These are phyloP conservation scores for Dicyrtoma fusca DNA, from an alignment of 2,888 invertebrate genomes.

Conservation along the genomic window DNA sequence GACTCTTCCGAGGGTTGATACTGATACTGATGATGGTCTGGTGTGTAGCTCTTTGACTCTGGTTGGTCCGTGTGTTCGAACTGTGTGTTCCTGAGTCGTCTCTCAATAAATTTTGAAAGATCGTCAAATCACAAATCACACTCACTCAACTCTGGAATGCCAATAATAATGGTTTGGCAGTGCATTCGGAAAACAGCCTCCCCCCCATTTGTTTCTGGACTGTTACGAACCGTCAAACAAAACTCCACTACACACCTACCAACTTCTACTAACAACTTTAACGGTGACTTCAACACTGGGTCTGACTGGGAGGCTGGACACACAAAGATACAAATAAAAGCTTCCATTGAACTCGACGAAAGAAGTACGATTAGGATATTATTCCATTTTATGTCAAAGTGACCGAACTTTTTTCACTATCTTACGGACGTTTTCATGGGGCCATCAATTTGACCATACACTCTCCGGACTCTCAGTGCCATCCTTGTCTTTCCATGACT, in stretches of 20 bases:
- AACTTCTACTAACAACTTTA: not conserved
- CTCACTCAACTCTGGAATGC: constrained; percentile 26
- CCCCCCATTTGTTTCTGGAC: constrained; percentile 24
- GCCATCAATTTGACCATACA: too few species aligned
- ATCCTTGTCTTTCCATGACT: too few species aligned
- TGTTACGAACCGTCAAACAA: not conserved
- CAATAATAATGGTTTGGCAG: constrained; percentile 10
- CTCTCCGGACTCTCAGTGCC: too few species aligned
- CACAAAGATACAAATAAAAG: too few species aligned
- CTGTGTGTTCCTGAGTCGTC: not conserved
- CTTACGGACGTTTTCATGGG: too few species aligned
- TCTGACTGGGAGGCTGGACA: not conserved
- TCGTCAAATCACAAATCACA: constrained; percentile 26
- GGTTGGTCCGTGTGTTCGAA: too few species aligned
- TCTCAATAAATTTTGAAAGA: not conserved
- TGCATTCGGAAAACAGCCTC: not conserved
- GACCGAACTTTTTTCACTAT: constrained; percentile 3
- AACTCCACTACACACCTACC: too few species aligned
- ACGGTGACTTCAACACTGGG: not conserved
- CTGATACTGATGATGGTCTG: too few species aligned
- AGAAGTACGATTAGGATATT: not conserved
- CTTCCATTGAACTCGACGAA: not conserved
- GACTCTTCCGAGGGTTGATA: too few species aligned
- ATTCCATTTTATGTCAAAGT: constrained; percentile 13
- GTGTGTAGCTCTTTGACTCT: too few species aligned